These are phyloP conservation scores for Amphiduros pacificus DNA, from an alignment of 2,888 invertebrate species.

Conservation along the genomic window DNA sequence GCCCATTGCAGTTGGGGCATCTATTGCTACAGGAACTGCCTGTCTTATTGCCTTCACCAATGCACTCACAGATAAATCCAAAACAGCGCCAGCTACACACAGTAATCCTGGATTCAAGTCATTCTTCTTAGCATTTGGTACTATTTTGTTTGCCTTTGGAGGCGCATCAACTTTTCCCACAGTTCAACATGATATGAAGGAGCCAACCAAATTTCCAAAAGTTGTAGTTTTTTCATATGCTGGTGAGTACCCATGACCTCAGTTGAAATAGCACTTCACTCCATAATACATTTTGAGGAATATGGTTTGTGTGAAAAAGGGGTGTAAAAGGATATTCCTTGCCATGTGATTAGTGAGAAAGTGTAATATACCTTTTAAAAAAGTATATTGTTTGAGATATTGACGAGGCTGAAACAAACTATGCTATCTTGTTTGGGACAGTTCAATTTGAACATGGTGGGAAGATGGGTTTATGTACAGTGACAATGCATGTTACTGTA, in stretches of 20 bases:
- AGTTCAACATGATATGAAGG: constrained; percentile 88
- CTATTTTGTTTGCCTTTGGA: constrained; percentile 73
- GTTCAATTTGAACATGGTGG: too few relatives aligned
- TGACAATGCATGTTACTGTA: too few relatives aligned
- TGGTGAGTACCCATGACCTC: constrained; percentile 60
- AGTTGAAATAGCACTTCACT: background rate
- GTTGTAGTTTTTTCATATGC: constrained; percentile 74
- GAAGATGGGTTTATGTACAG: too few relatives aligned
- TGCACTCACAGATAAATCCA: constrained; percentile 52
- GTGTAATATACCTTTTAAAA: too few relatives aligned
- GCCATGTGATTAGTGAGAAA: too few relatives aligned
- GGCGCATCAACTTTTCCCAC: constrained; percentile 80
- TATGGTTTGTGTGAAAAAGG: too few relatives aligned
- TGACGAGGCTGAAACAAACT: too few relatives aligned
- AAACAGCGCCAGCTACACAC: constrained; percentile 21
- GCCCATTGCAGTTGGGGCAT: constrained; percentile 69
- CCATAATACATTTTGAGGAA: background rate
- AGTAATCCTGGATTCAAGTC: constrained; percentile 62
- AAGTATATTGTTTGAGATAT: too few relatives aligned
- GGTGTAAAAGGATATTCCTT: too few relatives aligned
- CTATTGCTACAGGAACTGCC: constrained; percentile 68
- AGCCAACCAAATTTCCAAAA: constrained; percentile 72
- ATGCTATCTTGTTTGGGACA: too few relatives aligned
- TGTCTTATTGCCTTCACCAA: constrained; percentile 63
- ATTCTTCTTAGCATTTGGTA: constrained; percentile 73